Percentiles rank a stretch among this genome's conserved stretches.
Evolutionary conservation across 2,888 invertebrate genomes (phyloP).

Genomic region (Drosophila parthenogenetica): DNA sequence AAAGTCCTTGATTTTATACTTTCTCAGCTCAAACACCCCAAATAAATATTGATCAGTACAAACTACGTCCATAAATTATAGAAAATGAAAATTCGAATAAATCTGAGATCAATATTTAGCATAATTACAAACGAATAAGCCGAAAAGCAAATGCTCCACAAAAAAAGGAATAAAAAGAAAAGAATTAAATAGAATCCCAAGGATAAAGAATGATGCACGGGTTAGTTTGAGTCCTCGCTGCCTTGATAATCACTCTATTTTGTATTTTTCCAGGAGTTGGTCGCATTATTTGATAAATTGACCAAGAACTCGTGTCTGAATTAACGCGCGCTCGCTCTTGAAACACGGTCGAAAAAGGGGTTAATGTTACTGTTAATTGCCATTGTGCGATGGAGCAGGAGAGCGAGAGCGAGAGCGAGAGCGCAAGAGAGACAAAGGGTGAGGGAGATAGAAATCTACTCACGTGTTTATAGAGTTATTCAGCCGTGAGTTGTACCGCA

Average conservation of each 20-base stretch:
- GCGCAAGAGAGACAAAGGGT: too few species aligned
- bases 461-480: conserved; percentile 70
- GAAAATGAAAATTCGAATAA: conserved; percentile 43
- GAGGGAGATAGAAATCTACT: conserved; percentile 36
- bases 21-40: too few species aligned
- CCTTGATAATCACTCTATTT: conserved; percentile 70
- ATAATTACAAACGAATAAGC: conserved; percentile 64
- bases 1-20: too few species aligned
- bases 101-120: conserved; percentile 49
- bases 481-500: conserved; percentile 66
- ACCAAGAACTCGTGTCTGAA: conserved; percentile 75
- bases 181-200: conserved; percentile 2
- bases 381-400: conserved; percentile 45
- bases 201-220: conserved; percentile 13
- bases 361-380: conserved; percentile 73
- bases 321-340: conserved; percentile 74
- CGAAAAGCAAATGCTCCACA: conserved; percentile 1
- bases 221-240: conserved; percentile 17
- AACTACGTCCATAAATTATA: conserved; percentile 3
- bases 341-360: conserved; percentile 61
- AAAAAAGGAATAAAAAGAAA: background rate
- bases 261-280: conserved; percentile 68
- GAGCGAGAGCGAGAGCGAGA: background rate
- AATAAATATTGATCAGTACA: background rate
- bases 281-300: conserved; percentile 77